Evolutionary conservation across 2,113 vertebrate genomes (phyloP), one percentile per base, ranked within the genome.

Genomic region (Pterocles burchelli): DNA sequence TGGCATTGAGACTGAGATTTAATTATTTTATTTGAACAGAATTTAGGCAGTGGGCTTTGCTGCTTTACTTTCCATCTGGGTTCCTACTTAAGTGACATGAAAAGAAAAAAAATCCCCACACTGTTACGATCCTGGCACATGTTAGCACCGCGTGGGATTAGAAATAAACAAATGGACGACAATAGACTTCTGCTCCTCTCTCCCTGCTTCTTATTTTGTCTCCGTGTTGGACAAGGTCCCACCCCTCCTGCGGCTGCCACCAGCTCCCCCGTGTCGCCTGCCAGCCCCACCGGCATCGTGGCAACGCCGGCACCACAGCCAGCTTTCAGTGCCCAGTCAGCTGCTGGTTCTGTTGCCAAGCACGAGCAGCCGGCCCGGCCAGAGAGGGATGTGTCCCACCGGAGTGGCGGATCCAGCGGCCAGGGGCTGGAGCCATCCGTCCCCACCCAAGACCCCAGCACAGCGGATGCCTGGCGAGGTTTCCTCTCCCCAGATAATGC

Each of bases 181-280:
- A 83, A 83, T 3, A 11, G 33, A 54, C 34, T 81, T 86, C n/a
- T 89, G 29, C 33, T 81, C 9, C 75, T 88, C 59, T 43, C 52
- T 90, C 66, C 29, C 58, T 92, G n/a, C 71, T 63, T 29, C 51
- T 61, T 87, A 55, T 78, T 88, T 75, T 89, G 55, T 89, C 46
- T 95, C 89, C 16, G 11, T 87, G 36, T 68, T 93, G 89, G 75
- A 74, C 72, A 92, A 97, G 94, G 45, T 91, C 87, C 86, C 59
- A 61, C 52, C 48, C 79, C 83, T 71, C 71, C 78, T 0, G 5
- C 13, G 3, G 55, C 41, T 49, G 38, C 41, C 28, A 7, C 59
- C 5, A 0, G 61, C 70, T 67, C 85, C 46, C 57, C 3, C 1
- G 38, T 9, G 12, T 31, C 28, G 6, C 77, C 73, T 55, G 36